A percentile compares a stretch with the other conserved stretches of the same genome.
Conservation (phyloP, 2,113 vertebrate species). For the Azemiops feae region DNA sequence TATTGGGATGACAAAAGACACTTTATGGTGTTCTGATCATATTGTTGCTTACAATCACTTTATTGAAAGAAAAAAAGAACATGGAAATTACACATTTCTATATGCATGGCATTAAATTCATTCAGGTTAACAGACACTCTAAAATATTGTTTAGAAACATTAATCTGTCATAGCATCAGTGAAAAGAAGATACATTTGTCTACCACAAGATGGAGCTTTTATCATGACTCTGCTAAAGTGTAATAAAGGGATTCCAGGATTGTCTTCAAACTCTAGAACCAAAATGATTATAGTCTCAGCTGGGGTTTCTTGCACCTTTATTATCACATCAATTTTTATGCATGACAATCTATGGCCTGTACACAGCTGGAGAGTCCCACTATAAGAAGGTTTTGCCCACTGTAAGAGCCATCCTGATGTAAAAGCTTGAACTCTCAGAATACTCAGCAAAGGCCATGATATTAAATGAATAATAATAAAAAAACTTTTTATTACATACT, state of each 20-base stretch:
- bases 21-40: neutral
- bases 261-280: neutral
- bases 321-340: neutral
- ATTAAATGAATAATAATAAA: neutral
- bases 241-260: neutral
- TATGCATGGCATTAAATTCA: neutral
- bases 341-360: neutral
- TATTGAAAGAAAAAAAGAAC: neutral
- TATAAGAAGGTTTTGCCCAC: neutral
- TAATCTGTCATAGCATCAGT: neutral
- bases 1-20: neutral
- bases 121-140: neutral
- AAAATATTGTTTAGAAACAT: neutral
- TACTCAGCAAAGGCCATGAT: neutral
- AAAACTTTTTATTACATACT: neutral
- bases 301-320: neutral
- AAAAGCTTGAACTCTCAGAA: neutral
- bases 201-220: conserved; percentile 23
- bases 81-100: neutral
- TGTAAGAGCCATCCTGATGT: neutral
- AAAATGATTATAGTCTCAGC: neutral
- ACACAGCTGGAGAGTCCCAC: neutral
- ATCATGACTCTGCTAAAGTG: neutral
- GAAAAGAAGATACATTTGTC: neutral
- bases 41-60: neutral